These are phyloP conservation scores for Palythoa caribaeorum DNA, from an alignment of 92 coral and sea anemone species.

Conservation along the genomic window DNA sequence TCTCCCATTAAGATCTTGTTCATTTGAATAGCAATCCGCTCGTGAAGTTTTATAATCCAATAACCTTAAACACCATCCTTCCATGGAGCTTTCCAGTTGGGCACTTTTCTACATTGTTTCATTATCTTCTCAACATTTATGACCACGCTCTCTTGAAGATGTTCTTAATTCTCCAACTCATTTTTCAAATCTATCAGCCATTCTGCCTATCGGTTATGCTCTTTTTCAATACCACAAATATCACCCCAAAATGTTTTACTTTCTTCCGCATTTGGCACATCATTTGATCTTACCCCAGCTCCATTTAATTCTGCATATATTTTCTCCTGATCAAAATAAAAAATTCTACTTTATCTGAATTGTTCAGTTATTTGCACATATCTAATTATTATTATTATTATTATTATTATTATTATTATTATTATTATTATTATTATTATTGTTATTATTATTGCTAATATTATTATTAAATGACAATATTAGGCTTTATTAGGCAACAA, in stretches of 20 bases:
- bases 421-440: no score
- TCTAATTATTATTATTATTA: no score
- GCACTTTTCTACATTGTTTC: not conserved
- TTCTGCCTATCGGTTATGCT: not conserved
- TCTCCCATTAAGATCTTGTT: not conserved
- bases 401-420: no score
- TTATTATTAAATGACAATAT: no score
- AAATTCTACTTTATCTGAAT: no score
- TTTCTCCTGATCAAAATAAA: no score
- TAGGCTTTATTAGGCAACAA: no score
- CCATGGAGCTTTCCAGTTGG: not conserved
- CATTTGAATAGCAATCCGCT: not conserved
- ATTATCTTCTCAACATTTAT: not conserved
- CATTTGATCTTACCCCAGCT: no score
- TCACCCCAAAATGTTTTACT: not conserved
- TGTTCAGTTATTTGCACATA: no score
- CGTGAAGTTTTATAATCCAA: not conserved
- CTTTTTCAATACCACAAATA: not conserved
- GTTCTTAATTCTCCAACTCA: conserved; percentile 41
- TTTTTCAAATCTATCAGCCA: not conserved
- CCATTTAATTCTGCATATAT: no score
- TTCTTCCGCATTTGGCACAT: not conserved
- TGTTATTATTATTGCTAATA: no score
- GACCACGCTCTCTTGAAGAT: conserved; percentile 25
- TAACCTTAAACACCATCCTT: not conserved